These are phyloP conservation scores for Helostoma temminkii DNA, from an alignment of 2,797 vertebrate genomes.

Conservation along the genomic window DNA sequence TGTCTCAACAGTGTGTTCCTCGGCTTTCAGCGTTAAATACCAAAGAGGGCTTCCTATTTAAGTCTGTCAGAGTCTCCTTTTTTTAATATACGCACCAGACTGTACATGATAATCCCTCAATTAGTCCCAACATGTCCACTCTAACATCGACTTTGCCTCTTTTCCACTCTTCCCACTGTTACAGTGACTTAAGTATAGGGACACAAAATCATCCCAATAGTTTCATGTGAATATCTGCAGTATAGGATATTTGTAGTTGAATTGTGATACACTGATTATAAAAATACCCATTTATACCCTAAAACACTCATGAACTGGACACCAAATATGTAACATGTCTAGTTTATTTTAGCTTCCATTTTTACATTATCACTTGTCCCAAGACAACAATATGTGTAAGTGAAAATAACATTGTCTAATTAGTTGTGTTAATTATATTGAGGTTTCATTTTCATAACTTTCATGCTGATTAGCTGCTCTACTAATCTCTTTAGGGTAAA, in stretches of 20 bases:
- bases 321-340: not conserved
- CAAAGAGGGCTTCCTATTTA: not conserved
- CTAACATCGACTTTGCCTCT: not conserved
- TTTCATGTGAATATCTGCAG: not conserved
- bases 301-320: not conserved
- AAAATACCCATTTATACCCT: not conserved
- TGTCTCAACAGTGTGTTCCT: not conserved
- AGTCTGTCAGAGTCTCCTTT: not conserved
- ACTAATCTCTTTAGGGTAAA: not conserved
- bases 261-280: not conserved
- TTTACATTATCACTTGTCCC: not conserved
- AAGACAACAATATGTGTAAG: not conserved
- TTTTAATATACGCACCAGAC: not conserved
- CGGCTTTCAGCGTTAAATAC: not conserved
- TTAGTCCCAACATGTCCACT: constrained; percentile 11
- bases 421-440: not conserved
- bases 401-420: not conserved
- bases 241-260: not conserved
- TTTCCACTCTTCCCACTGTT: not conserved
- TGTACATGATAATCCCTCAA: not conserved
- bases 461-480: not conserved
- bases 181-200: not conserved
- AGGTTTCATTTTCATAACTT: not conserved
- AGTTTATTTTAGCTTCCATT: not conserved
- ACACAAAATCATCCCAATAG: not conserved